phyloP scores from a whole-genome alignment of 2,888 invertebrate genomes.

The Scrobipalpa costella region DNA sequence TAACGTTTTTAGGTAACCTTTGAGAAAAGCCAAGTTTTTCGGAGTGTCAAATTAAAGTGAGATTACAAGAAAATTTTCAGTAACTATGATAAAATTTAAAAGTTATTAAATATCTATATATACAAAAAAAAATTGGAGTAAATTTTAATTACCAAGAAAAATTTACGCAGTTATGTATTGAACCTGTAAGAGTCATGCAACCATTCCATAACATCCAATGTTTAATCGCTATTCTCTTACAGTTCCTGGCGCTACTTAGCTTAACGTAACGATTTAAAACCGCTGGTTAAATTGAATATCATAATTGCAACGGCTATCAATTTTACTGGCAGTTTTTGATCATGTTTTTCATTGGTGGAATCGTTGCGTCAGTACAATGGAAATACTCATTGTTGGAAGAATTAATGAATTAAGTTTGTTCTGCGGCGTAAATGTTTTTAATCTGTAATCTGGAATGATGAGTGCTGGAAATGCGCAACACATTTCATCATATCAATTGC shows the following conservation, averaged over 20 bases:
- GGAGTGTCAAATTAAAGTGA: too few relatives aligned
- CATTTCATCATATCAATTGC: too few relatives aligned
- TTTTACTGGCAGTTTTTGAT: constrained; percentile 25
- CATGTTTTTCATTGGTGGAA: constrained; percentile 1
- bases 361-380: not conserved
- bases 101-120: too few relatives aligned
- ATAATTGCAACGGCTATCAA: constrained; percentile 35
- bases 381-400: not conserved
- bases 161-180: too few relatives aligned
- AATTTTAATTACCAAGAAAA: too few relatives aligned
- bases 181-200: too few relatives aligned
- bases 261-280: not conserved
- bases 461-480: not conserved
- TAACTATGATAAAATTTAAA: too few relatives aligned
- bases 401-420: constrained; percentile 6
- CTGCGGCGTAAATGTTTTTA: not conserved
- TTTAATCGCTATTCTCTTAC: not conserved
- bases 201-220: too few relatives aligned
- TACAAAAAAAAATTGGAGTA: too few relatives aligned
- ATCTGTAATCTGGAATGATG: not conserved
- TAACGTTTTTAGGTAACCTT: too few relatives aligned
- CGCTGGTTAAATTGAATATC: constrained; percentile 32
- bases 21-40: too few relatives aligned
- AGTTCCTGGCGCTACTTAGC: not conserved
- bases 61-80: too few relatives aligned